Conservation (phyloP, 2,797 vertebrate species). For the Phoebastria nigripes region DNA sequence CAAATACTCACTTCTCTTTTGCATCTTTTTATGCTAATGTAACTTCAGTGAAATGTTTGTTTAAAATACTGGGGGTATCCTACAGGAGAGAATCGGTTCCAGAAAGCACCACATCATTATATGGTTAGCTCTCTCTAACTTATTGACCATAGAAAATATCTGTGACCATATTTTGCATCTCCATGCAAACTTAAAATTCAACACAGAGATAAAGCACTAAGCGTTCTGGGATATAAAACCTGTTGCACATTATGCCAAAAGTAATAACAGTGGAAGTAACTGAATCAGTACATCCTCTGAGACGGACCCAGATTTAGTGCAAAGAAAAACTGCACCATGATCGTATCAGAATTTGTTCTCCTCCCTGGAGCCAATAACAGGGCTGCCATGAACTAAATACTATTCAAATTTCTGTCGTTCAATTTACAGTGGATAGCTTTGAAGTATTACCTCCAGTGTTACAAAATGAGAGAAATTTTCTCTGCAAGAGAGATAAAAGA, state of each 20-base stretch:
- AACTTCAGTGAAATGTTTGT: neutral
- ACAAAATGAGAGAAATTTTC: slow-evolving; percentile 33
- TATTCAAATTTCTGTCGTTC: slow-evolving; percentile 5
- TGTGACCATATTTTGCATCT: neutral
- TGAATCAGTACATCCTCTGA: neutral
- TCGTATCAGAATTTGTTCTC: neutral
- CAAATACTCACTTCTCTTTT: neutral
- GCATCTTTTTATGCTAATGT: neutral
- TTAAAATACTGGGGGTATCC: neutral
- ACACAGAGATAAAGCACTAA: neutral
- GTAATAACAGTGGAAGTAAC: neutral
- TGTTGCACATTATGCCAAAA: neutral
- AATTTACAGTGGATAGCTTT: neutral
- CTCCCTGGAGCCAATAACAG: neutral
- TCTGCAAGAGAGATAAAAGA: slow-evolving; percentile 23
- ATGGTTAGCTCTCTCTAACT: neutral
- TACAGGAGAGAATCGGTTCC: neutral
- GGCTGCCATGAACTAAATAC: neutral
- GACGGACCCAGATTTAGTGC: neutral
- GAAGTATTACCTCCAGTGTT: slow-evolving; percentile 20
- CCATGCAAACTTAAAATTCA: neutral
- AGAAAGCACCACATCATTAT: neutral
- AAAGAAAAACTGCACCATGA: neutral
- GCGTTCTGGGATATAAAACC: neutral
- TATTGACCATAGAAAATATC: neutral